A percentile compares a stretch with the other conserved stretches of the same genome.
These are phyloP conservation scores for Mesoclemmys tuberculata DNA, from an alignment of 2,113 vertebrate genomes.

Conservation along the genomic window DNA sequence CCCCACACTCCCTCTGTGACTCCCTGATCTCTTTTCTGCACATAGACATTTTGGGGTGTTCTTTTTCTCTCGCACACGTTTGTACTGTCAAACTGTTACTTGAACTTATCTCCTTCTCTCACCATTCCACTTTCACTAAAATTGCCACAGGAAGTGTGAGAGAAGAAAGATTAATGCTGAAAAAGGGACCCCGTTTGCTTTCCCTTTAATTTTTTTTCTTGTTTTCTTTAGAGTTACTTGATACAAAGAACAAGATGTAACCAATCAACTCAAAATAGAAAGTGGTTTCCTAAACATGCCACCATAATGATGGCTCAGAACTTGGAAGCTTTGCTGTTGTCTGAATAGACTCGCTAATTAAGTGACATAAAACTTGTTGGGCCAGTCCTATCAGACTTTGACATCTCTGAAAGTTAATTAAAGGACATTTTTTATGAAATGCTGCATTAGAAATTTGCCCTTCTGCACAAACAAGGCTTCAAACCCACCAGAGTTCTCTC, in stretches of 20 bases:
- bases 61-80: not conserved
- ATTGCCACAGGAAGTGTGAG: not conserved
- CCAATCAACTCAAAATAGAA: constrained; percentile 50
- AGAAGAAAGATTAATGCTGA: not conserved
- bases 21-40: not conserved
- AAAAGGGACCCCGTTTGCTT: not conserved
- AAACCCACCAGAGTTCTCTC: not conserved
- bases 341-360: constrained; percentile 47
- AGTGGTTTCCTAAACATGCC: not conserved
- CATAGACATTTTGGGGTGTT: not conserved
- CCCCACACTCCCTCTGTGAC: not conserved
- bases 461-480: not conserved
- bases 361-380: not conserved
- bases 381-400: not conserved
- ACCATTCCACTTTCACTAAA: not conserved
- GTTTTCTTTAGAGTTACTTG: not conserved
- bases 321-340: not conserved
- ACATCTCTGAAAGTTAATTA: not conserved
- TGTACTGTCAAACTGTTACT: not conserved
- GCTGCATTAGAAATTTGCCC: not conserved
- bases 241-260: constrained; percentile 3
- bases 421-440: not conserved
- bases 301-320: constrained; percentile 34
- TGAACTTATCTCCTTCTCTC: not conserved
- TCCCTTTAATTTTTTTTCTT: not conserved